Evolutionary conservation across 2,888 invertebrate genomes (phyloP), one percentile per base, ranked within the genome.

Genomic region (Tinea trinotella): DNA sequence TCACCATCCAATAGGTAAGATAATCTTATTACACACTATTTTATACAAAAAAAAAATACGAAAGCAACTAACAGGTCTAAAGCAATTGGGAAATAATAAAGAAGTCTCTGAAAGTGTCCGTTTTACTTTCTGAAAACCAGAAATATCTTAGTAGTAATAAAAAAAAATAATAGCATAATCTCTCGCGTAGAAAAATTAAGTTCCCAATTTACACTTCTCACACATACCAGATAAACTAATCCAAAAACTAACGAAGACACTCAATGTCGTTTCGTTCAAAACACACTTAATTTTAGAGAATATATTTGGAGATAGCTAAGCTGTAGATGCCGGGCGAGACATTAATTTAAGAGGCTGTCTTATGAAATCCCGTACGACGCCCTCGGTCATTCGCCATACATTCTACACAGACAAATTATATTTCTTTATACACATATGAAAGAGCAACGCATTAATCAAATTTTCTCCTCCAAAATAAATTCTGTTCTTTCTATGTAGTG

Each of bases 221-320:
- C 48, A 19, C 50, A 24, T 50, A 66, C 70, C 70, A 70, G 71
- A 73, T 71, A 70, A 60, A 61, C 59, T 60, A 65, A 67, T 71
- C 67, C 65, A 63, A 67, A 67, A 64, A 64, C 62, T 64, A 63
- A 64, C 64, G 63, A 64, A 63, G 63, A 62, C 59, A 59, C 58
- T 64, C 67, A 70, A 70, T 68, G 67, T 62, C 64, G 64, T 59
- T 55, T 56, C 61, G 64, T 63, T 61, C 60, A 62, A 61, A 63
- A 62, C 62, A 63, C 58, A 62, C 63, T 66, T 68, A 56, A 56
- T 55, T 49, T 49, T 54, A 48, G 35, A 63, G 65, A 71, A 68
- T 73, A 71, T 70, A 72, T 74, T 71, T 70, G 69, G 68, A 65
- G 64, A 70, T 71, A 53, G 67, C 64, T 62, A 57, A 62, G 57